Evolutionary conservation across 2,113 vertebrate genomes (phyloP).

Genomic region (Melanerpes aurifrons): DNA sequence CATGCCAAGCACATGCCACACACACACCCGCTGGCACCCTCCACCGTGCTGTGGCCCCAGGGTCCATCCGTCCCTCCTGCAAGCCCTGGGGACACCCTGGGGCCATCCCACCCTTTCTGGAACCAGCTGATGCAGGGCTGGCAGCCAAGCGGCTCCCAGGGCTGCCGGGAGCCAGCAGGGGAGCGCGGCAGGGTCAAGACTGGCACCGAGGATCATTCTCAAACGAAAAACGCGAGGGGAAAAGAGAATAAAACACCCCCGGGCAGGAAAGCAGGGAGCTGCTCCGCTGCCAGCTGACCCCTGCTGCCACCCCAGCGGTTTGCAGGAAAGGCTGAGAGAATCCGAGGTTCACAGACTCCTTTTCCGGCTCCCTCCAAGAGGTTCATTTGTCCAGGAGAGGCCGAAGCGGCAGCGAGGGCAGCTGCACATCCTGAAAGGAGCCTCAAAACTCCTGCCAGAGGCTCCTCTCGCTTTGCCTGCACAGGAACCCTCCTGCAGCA

Average conservation of each 20-base stretch:
- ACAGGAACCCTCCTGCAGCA: background rate
- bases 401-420: background rate
- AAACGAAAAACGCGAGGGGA: background rate
- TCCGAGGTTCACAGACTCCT: background rate
- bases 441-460: background rate
- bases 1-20: accelerated
- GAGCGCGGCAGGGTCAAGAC: background rate
- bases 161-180: background rate
- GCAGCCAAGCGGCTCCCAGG: background rate
- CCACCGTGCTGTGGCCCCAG: accelerated
- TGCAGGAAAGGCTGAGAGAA: background rate
- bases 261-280: background rate
- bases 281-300: background rate
- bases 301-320: accelerated
- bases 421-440: background rate
- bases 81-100: background rate
- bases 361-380: background rate
- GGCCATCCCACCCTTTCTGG: background rate
- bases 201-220: background rate
- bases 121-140: background rate
- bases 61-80: background rate
- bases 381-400: background rate
- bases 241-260: background rate
- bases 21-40: background rate
- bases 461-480: background rate